Percentiles rank a stretch among this genome's conserved stretches.
These are phyloP conservation scores for Urocitellus parryii DNA, from an alignment of 2,113 vertebrate species.

Conservation along the genomic window DNA sequence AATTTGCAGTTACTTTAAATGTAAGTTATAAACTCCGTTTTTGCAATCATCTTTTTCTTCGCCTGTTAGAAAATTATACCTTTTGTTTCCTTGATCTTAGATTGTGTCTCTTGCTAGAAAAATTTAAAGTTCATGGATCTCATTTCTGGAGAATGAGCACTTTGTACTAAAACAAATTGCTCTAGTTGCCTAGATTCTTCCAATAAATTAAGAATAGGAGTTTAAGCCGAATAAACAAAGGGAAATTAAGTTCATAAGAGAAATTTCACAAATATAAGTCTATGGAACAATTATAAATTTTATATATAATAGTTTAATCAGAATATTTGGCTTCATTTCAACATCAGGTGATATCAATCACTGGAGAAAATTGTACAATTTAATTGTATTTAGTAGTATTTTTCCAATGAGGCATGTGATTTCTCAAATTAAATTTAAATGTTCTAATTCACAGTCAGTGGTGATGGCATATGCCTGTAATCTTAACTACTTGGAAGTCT, in stretches of 20 bases:
- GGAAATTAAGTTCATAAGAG: slow-evolving; percentile 80
- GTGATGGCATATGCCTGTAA: background rate
- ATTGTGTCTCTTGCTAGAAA: slow-evolving; percentile 72
- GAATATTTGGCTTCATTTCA: slow-evolving; percentile 84
- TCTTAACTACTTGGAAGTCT: background rate
- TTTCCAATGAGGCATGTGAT: background rate
- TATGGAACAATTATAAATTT: slow-evolving; percentile 45
- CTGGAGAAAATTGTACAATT: background rate
- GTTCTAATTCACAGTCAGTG: background rate
- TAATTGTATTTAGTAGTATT: background rate
- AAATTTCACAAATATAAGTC: slow-evolving; percentile 77
- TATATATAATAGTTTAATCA: slow-evolving; percentile 67
- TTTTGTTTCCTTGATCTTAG: slow-evolving; percentile 42
- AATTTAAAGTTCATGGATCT: slow-evolving; percentile 81
- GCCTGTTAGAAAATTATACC: background rate
- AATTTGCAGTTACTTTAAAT: background rate
- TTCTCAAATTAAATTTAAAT: background rate
- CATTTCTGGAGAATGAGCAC: slow-evolving; percentile 79
- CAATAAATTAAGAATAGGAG: slow-evolving; percentile 81
- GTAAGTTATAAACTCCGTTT: background rate
- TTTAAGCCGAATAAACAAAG: slow-evolving; percentile 79
- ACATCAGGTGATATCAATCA: slow-evolving; percentile 75
- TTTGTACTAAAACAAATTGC: slow-evolving; percentile 81
- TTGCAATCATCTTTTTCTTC: slow-evolving; percentile 23
- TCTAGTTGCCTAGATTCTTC: slow-evolving; percentile 70